Base-by-base conservation (phyloP, 1,140 invertebrate species). In the Pogonus chalceus region DNA sequence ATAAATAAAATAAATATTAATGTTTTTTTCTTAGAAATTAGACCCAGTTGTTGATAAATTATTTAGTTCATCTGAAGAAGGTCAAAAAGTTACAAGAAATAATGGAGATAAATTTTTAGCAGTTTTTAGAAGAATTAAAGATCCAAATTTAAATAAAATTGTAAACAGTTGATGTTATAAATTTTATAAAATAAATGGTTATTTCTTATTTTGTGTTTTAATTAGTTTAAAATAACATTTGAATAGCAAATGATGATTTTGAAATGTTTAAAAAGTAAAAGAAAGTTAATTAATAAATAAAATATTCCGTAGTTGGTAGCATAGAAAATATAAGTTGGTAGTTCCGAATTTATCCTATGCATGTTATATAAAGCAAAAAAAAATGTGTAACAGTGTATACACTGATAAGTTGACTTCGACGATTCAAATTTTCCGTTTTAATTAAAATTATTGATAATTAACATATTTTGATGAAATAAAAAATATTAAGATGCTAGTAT, bases 81-180 rank as follows among this genome's bases (percentile, higher is more conserved):
- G 95, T 0, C 85, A 98, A 73, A 99, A 99, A 78, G 96, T 99
- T 0, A 87, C 91, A 10, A 79, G 96, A 62, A 98, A 97, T 69
- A 85, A 90, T 57, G 96, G 96, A 35, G 81, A 89, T 39, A 98
- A 98, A 73, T 97, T 85, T 78, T 65, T 92, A 53, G 94, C 95
- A 57, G 87, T 97, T 31, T 99, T 91, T 69, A 75, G 76, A 69
- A 79, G 92, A 70, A 77, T 89, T 58, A 20, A 66, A 43, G 80
- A 83, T 72, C 69, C 76, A 43, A 73, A 66, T 62, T 51, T 46
- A 56, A 37, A 20, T 52, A 59, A 55, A 54, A 57, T 54, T 54
- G 35, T 35, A 56, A 56, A 58, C 55, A 55, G 49, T 23, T 52
- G 23, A 35, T 26, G 14, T 12, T 47, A 47, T 47, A 10, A 53